Evolutionary conservation across 2,113 vertebrate genomes (phyloP), one percentile per base, ranked within the genome.

Genomic region (Onychostoma macrolepis): DNA sequence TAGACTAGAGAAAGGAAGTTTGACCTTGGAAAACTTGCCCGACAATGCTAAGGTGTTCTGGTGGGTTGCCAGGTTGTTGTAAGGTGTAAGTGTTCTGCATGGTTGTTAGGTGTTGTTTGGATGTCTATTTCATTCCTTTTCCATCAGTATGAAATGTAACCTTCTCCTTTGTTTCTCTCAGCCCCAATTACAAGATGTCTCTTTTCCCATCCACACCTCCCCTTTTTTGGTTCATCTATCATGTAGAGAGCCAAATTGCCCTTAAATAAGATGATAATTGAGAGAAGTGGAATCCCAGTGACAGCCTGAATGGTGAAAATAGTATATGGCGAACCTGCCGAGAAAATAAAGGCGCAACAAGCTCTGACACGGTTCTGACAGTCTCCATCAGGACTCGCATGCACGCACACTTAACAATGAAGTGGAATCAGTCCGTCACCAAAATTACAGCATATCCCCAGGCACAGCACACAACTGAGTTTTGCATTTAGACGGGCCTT

Each of bases 261-360:
- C 86, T 65, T 83, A 61, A 87, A 82, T 83, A 82, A 87, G 56
- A 87, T 82, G 67, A 82, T 87, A 87, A 87, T 87, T 83, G 86
- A 76, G 86, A 82, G 28, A 69, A 61, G 67, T 58, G 50, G 36
- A 6, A 58, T 80, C 38, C 45, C 50, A 48, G 53, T 45, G 41
- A 61, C 48, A 45, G 41, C 43, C 10, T 30, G 26, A 61, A 72
- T 58, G 50, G 79, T 79, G 74, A 69, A 75, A 61, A 87, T 65
- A 74, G 69, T 65, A 43, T 65, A 67, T 67, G 21, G 69, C 33
- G 78, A 48, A 53, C 69, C 56, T 28, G 65, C 19, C 2, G 43
- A 48, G 61, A 82, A 80, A 82, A 69, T 83, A 67, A 81, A 81
- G 58, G 38, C 13, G 1, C 53, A 43, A 61, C 19, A 26, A n/a